A percentile compares a stretch with the other conserved stretches of the same genome.
Evolutionary conservation across 2,113 vertebrate species (phyloP).

Genomic region (Albula glossodonta): DNA sequence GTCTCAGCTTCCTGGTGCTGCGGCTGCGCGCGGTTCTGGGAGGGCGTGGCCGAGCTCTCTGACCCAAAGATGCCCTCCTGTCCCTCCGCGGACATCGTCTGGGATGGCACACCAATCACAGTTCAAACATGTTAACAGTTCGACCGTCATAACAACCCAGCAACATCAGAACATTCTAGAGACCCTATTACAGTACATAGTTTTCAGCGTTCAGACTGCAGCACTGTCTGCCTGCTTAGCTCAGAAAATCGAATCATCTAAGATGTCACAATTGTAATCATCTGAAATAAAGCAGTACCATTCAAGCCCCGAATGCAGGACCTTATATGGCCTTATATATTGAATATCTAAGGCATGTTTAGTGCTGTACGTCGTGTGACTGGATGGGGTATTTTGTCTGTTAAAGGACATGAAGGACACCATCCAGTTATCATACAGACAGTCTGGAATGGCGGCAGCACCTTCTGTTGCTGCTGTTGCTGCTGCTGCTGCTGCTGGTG

Average conservation of each 20-base stretch:
- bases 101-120: background rate
- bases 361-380: background rate
- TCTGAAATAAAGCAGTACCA: no score
- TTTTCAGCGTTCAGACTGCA: no score
- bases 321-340: no score
- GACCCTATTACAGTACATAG: no score
- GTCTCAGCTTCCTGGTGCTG: constrained; percentile 83
- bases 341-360: no score
- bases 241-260: no score
- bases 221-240: no score
- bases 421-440: background rate
- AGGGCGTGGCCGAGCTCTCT: constrained; percentile 80
- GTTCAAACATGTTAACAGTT: background rate
- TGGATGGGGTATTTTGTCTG: background rate
- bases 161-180: no score
- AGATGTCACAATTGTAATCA: no score
- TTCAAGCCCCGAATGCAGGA: no score
- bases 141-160: no score
- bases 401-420: background rate
- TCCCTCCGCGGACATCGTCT: constrained; percentile 74
- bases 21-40: constrained; percentile 84
- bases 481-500: constrained; percentile 68
- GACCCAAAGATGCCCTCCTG: constrained; percentile 88
- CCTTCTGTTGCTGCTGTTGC: constrained; percentile 78
- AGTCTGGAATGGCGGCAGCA: constrained; percentile 39